Base-by-base conservation (phyloP, 2,888 invertebrate genomes). In the Bombylius major region DNA sequence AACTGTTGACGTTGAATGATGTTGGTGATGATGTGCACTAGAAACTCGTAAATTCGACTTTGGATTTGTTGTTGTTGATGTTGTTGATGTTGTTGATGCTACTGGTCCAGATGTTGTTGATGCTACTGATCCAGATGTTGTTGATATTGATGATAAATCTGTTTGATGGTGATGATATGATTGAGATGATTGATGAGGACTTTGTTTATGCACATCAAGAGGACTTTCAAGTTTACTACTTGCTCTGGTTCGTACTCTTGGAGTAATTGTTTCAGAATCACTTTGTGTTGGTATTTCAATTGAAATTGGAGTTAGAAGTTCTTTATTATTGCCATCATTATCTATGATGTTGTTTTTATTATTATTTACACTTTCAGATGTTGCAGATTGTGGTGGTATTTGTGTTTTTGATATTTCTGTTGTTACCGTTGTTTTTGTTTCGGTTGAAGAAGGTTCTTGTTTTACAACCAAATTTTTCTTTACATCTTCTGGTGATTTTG, bases 271-370 rank as follows among this genome's bases (percentile, higher is more conserved):
- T 67, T 74, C 68, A 59, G 62, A 53, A 44, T 73, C 72, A 64
- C 77, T 69, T 59, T 79, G 72, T 50, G 75, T 73, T 5, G 91
- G 91, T 64, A 91, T 91, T 70, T 91, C 91, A 64, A 91, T 91
- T 4, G 89, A 78, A 64, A 91, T 78, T 68, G 90, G 89, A 66
- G 89, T 87, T 47, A 88, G 75, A 51, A 86, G 76, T 69, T 76
- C 68, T 61, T 77, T 76, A 5, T 74, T 59, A 36, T 9, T 46
- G 32, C 36, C 50, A 50, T 55, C 53, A 50, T 52, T 39, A 46
- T 54, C 32, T 39, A 45, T 23, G 12, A 42, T 11, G 8, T 9
- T 9, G 9, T 42, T 42, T 9, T 8, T 36, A 8, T 36, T 36
- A 36, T 36, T 36, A 36, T 23, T 23, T 23, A 23, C 23, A 23